These are phyloP conservation scores for Lytechinus pictus DNA, from an alignment of 35 echinoderm and acorn worm genomes.

Conservation along the genomic window DNA sequence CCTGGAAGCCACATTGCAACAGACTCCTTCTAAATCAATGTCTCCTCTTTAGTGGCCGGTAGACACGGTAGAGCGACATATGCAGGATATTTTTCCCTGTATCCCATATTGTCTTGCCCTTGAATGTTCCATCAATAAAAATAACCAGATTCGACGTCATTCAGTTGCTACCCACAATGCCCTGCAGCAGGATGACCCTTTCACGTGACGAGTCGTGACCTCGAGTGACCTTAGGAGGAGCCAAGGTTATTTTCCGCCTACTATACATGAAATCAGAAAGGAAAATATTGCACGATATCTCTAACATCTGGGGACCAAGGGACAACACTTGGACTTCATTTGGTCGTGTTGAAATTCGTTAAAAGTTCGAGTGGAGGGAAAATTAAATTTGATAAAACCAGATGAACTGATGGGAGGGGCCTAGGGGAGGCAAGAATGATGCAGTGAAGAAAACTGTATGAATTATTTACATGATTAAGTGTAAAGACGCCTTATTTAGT, in stretches of 20 bases:
- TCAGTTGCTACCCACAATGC: conserved; percentile 20
- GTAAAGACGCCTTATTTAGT: no score
- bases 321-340: background rate
- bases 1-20: no score
- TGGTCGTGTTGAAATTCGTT: background rate
- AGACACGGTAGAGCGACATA: no score
- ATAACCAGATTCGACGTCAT: background rate
- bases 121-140: background rate
- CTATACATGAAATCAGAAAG: background rate
- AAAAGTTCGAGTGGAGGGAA: background rate
- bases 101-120: background rate
- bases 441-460: background rate
- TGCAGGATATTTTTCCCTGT: no score
- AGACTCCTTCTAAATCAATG: no score
- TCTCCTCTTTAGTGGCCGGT: no score
- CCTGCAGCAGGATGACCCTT: background rate
- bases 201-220: conserved; percentile 6
- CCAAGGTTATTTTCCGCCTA: background rate
- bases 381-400: background rate
- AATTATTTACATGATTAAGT: background rate
- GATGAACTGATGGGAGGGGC: background rate
- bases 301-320: background rate
- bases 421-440: background rate
- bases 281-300: background rate
- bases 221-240: background rate